Base-by-base conservation (phyloP, 1,140 invertebrate genomes). In the Heliconius congener region DNA sequence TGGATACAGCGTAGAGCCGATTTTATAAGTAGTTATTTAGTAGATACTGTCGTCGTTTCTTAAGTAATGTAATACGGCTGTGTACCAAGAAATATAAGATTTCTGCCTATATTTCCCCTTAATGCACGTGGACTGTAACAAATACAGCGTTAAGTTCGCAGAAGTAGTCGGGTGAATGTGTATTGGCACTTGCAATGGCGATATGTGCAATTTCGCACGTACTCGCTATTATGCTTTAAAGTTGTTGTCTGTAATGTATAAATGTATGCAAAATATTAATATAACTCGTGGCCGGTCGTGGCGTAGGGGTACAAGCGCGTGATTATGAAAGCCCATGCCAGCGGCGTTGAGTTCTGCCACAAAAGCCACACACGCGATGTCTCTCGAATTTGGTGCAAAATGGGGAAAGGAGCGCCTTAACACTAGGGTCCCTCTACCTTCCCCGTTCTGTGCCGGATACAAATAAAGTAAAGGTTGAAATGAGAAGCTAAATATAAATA, bases 81-180 rank as follows among this genome's bases (percentile, higher is more conserved):
- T 1, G 34, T 71, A 37, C 70, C 16, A 19, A 66, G 60, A 66
- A 60, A 66, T 66, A 66, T 66, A 66, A 66, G 60, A 66, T 66
- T 66, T 66, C 60, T 66, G 60, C 30, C 37, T 72, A 72, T 39
- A 42, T 72, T 72, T 72, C 71, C 37, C 71, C 71, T 72, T 66
- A 66, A 30, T 30, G 60, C 60, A 66, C 60, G 60, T 66, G 60
- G 23, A 66, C 60, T 66, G 60, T 66, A 66, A 66, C 60, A 66
- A 66, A 66, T 30, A 6, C 60, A 30, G 27, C 27, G 13, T 66
- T 27, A 70, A 66, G 60, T 76, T 76, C 74, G 23, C n/a, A 46
- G 74, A 76, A 76, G 13, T 19, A 66, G 50, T 37, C 60, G 70
- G 66, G 74, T 70, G 4, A 5, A 76, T 52, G 19, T 23, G 73